These are phyloP conservation scores for Nebria ingens DNA, from an alignment of 1,140 invertebrate genomes.

Conservation along the genomic window DNA sequence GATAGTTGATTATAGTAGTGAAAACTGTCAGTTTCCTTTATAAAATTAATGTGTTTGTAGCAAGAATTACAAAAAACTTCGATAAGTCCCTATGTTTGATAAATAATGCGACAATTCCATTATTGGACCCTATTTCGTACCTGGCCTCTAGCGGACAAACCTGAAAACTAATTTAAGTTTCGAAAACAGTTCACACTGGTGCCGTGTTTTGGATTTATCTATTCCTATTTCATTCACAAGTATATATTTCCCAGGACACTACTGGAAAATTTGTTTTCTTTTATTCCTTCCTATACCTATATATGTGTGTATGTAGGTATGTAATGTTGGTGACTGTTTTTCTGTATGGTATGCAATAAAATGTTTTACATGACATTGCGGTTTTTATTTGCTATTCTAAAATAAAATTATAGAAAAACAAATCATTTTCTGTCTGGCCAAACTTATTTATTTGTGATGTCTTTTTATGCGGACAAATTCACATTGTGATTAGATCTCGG, in stretches of 20 bases:
- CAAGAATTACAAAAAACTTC: neutral
- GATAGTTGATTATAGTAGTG: too few species aligned
- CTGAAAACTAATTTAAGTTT: neutral
- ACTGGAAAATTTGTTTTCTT: neutral
- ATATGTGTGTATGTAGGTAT: neutral
- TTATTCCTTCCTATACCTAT: neutral
- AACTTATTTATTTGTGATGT: too few species aligned
- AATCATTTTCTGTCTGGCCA: too few species aligned
- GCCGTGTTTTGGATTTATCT: neutral
- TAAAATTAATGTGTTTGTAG: neutral
- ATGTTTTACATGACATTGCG: too few species aligned
- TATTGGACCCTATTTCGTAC: neutral
- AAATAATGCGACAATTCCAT: neutral
- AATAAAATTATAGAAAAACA: too few species aligned
- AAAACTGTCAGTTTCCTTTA: neutral
- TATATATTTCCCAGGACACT: neutral
- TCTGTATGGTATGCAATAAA: too few species aligned
- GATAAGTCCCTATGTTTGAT: neutral
- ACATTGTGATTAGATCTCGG: too few species aligned
- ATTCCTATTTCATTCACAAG: neutral
- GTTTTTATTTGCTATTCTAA: too few species aligned
- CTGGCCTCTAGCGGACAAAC: neutral
- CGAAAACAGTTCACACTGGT: neutral
- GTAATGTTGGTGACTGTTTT: neutral
- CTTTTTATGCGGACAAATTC: too few species aligned